phyloP scores from a whole-genome alignment of 2,113 vertebrate genomes.

The Campylomormyrus tamandua region DNA sequence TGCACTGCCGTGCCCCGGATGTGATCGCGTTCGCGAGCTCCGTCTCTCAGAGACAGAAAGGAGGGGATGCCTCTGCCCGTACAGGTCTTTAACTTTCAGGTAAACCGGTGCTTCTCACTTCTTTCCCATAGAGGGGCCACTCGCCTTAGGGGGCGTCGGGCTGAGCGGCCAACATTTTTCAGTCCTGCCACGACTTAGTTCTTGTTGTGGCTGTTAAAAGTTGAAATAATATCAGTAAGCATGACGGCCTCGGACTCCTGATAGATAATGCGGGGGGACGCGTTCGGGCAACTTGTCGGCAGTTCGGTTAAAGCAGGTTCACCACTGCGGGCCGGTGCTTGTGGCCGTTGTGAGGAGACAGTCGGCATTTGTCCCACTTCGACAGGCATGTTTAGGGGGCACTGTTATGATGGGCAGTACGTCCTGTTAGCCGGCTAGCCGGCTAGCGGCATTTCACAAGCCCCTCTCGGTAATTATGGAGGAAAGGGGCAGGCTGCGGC shows the following conservation, averaged over 20 bases:
- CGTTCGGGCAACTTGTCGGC: slow-evolving; percentile 10
- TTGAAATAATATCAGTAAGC: not conserved
- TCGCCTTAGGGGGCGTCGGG: not conserved
- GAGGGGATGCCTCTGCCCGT: slow-evolving; percentile 84
- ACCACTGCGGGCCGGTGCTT: not conserved
- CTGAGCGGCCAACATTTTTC: not conserved
- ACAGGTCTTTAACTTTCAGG: slow-evolving; percentile 94
- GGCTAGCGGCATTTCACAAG: not conserved
- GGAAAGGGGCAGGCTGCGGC: not conserved
- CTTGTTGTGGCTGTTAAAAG: not conserved
- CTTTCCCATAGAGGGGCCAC: not conserved
- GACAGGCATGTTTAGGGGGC: not conserved
- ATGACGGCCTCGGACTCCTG: slow-evolving; percentile 24
- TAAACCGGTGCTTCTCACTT: slow-evolving; percentile 40
- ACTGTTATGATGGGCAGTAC: not conserved
- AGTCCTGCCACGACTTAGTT: not conserved
- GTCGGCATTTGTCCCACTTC: not conserved
- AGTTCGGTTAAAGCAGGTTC: not conserved
- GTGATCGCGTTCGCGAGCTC: slow-evolving; percentile 28
- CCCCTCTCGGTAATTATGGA: not conserved
- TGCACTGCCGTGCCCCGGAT: slow-evolving; percentile 41
- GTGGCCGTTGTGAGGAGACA: not conserved
- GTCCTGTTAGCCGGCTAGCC: not conserved
- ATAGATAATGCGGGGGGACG: slow-evolving; percentile 22
- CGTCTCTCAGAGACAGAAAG: slow-evolving; percentile 36